Base-by-base conservation (phyloP, 2,888 invertebrate species). In the Penaeus monodon region DNA sequence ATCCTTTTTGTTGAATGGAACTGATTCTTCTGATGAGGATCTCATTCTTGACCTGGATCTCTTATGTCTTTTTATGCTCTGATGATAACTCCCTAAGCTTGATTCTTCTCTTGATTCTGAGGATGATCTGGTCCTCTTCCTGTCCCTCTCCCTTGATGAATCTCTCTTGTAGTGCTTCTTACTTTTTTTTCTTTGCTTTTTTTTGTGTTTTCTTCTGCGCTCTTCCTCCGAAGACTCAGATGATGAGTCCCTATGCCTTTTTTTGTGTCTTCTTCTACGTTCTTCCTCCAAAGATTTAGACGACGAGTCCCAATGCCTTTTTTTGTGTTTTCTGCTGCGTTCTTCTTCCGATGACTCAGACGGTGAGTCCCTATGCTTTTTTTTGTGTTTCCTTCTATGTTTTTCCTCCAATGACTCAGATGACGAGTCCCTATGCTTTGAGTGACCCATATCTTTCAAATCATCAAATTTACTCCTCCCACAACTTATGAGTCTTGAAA, bases 391-490 rank as follows among this genome's bases (percentile, higher is more conserved):
- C 44, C 22, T 64, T 63, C 73, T 85, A 79, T 29, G 38, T 85
- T 49, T 38, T 10, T 33, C n/a, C 57, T 63, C 79, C 63, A 12
- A 27, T 33, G 24, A 14, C 57, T 57, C 44, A 66, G 68, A 10
- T 33, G 22, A n/a, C 17, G 84, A 33, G 79, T 63, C 33, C 65
- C 73, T 73, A 33, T 63, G 49, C 33, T 85, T 65, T 10, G 74
- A 80, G 73, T 80, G 73, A 80, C 85, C 85, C 85, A 85, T 85
- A 4, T 8, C 70, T 29, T 38, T 12, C n/a, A 10, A 22, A 49
- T n/a, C 49, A 49, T 24, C 14, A 27, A n/a, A 44, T 17, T 8
- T 49, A 17, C 22, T n/a, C 22, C 44, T n/a, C 10, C 24, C 24
- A 44, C 49, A 57, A 49, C 49, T 77, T 76, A 22, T 73, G 20